Evolutionary conservation across 2,888 invertebrate genomes (phyloP), one percentile per base, ranked within the genome.

Genomic region (Sepioteuthis lessoniana): DNA sequence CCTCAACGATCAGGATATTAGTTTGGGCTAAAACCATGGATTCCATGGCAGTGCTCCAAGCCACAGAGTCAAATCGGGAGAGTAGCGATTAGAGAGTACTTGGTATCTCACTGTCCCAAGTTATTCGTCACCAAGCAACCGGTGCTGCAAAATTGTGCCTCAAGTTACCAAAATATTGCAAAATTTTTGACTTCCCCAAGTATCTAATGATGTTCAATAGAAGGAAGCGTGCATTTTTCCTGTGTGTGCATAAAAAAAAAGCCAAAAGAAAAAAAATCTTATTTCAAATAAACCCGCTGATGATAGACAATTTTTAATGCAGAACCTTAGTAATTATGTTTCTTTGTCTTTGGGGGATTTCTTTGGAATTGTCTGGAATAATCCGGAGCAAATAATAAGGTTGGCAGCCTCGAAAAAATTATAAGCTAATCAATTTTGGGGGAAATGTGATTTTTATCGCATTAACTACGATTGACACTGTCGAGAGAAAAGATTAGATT

Each of bases 391-490:
- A n/a, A 76, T 76, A 76, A 76, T 76, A 76, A 76, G 76, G 13
- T 76, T 76, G 76, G n/a, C 76, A 76, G n/a, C 76, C 76, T 76
- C 76, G 76, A 76, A 76, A 76, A 76, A 76, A 76, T 76, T 76
- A 76, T 76, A 35, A n/a, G 76, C 76, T 76, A 76, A 76, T 76
- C 76, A 76, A 76, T 35, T 76, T 76, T 76, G 16, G 76, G n/a
- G 76, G 76, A 76, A 76, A 76, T 76, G n/a, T 76, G 76, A 76
- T 76, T 76, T 76, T 76, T 76, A 76, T 76, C 35, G 76, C 76
- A 76, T 76, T 76, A n/a, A 76, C 76, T 35, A 76, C n/a, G n/a
- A 76, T 76, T 76, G 76, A 76, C 76, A 76, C 35, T 76, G 76
- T 76, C 76, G 76, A 76, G n/a, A 76, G n/a, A 35, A 76, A 76